Base-by-base conservation (phyloP, 2,113 vertebrate genomes). In the Thunnus thynnus region DNA sequence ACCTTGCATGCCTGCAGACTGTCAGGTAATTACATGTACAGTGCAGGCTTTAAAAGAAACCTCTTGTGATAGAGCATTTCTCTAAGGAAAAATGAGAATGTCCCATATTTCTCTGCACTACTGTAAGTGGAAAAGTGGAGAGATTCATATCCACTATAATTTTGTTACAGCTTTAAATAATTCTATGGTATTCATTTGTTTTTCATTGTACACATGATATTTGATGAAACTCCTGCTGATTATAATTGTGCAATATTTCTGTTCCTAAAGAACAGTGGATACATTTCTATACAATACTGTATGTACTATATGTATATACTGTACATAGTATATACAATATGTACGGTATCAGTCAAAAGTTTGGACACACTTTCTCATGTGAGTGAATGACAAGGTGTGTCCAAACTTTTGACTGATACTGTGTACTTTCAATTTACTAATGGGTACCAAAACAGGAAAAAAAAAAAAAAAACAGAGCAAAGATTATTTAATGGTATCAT, bases 71-170 rank as follows among this genome's bases (percentile, higher is more conserved):
- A 3, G 50, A 64, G 50, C 16, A 20, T 36, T 36, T 36, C 17
- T 62, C 20, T 4, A 2, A 46, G 57, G 18, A 57, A 16, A 51
- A 22, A 57, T 27, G 3, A 46, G 13, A 5, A 8, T 36, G 20
- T 1, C 52, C 13, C 55, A 20, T 61, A 54, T 71, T 22, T 20
- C 3, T 44, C 12, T 60, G 54, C 46, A 12, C 22, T 11, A 27
- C 55, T 61, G 30, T 4, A 57, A 60, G 14, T 41, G 12, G 16
- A 44, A 51, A 68, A 27, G 27, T 70, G 22, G 56, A 20, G 17
- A 48, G 20, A 64, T 56, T 64, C 48, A 66, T n/a, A 60, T 18
- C 65, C n/a, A 52, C 44, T 65, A 12, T n/a, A 25, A 18, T 64
- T 65, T 52, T 4, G 30, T 56, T 30, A 41, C 48, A 48, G 71